phyloP scores from a whole-genome alignment of 2,888 invertebrate genomes.

The Acleris literana region DNA sequence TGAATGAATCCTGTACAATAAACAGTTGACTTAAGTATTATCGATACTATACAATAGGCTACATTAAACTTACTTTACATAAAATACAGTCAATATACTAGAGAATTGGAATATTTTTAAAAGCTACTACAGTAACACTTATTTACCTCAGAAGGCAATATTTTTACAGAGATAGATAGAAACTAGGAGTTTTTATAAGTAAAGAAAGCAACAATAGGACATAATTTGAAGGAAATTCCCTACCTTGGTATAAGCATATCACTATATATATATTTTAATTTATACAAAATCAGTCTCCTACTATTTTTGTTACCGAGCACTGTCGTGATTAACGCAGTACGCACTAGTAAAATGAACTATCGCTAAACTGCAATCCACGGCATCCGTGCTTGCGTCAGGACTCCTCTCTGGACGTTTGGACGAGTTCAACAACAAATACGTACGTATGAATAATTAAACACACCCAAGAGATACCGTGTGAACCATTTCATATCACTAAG shows the following conservation, averaged over 20 bases:
- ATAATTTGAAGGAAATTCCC: constrained; percentile 56
- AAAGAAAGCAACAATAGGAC: constrained; percentile 55
- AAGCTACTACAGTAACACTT: constrained; percentile 31
- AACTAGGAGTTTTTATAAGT: constrained; percentile 45
- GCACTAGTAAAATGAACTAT: constrained; percentile 54
- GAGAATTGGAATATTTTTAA: constrained; percentile 69
- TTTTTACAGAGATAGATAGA: constrained; percentile 53
- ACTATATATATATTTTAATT: constrained; percentile 65
- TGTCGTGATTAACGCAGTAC: constrained; percentile 53
- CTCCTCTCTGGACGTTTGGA: constrained; percentile 71
- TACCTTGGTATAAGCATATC: constrained; percentile 74
- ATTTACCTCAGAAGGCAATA: constrained; percentile 55
- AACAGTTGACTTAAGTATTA: constrained; percentile 68
- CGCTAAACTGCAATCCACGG: constrained; percentile 48
- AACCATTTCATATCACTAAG: constrained; percentile 47
- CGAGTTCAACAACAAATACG: constrained; percentile 51
- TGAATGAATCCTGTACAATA: constrained; percentile 75
- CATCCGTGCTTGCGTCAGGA: constrained; percentile 64
- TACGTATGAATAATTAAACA: constrained; percentile 47
- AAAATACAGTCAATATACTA: constrained; percentile 72
- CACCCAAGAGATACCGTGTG: constrained; percentile 47
- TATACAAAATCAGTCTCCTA: constrained; percentile 83
- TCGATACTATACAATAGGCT: constrained; percentile 45
- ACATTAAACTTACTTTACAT: constrained; percentile 65
- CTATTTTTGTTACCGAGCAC: constrained; percentile 77